Conservation (phyloP, 2,797 vertebrate species). For the Hydrolagus colliei region DNA sequence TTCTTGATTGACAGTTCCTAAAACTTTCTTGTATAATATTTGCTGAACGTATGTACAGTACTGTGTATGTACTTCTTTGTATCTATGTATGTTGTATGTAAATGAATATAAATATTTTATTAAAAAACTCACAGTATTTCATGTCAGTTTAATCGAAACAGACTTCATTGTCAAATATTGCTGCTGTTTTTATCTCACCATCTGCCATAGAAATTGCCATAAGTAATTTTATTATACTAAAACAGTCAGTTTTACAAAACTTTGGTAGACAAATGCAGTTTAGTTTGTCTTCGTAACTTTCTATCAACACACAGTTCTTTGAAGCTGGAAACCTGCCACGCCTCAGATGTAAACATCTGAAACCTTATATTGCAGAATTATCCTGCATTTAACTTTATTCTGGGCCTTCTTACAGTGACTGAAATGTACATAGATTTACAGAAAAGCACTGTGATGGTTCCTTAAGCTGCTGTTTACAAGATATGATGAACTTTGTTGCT, state of each 20-base stretch:
- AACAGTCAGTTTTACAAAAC: conserved; percentile 20
- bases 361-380: conserved; percentile 16
- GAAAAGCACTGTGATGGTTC: conserved; percentile 57
- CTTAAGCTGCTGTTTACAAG: conserved; percentile 55
- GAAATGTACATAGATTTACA: conserved; percentile 39
- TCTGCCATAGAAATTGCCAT: conserved; percentile 37
- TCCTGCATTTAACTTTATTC: not conserved
- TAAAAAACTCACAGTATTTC: conserved; percentile 57
- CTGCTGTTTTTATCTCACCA: conserved; percentile 78
- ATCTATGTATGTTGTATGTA: conserved; percentile 90
- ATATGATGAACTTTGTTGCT: conserved; percentile 46
- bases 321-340: conserved; percentile 31
- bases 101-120: conserved; percentile 90
- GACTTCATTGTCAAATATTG: conserved; percentile 68
- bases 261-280: conserved; percentile 15
- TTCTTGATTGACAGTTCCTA: conserved; percentile 56
- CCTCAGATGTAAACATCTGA: conserved; percentile 17
- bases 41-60: conserved; percentile 79
- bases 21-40: conserved; percentile 86
- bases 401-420: not conserved
- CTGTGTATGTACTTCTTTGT: conserved; percentile 85
- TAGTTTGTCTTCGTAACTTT: conserved; percentile 23
- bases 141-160: conserved; percentile 80
- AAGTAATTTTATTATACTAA: not conserved
- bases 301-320: conserved; percentile 23